Evolutionary conservation across 2,888 invertebrate genomes (phyloP).

Genomic region (Apamea sordens): DNA sequence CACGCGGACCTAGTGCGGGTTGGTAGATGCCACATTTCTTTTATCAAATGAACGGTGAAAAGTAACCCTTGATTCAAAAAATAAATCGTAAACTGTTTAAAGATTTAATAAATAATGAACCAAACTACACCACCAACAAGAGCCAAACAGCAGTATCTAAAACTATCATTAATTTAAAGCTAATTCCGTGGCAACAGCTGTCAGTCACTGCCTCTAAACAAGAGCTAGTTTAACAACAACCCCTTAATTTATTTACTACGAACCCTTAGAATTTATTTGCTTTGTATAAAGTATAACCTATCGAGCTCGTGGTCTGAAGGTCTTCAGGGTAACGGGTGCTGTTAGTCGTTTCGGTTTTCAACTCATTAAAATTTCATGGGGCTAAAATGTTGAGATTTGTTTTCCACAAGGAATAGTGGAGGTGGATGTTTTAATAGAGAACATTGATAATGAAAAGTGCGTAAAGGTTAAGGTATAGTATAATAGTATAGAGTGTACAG

Average conservation of each 20-base stretch:
- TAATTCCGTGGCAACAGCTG: slow-evolving; percentile 14
- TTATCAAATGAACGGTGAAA: neutral
- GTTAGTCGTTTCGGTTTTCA: slow-evolving; percentile 32
- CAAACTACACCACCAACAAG: neutral
- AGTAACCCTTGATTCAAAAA: neutral
- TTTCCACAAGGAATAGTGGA: neutral
- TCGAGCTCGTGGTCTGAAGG: slow-evolving; percentile 38
- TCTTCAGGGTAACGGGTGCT: slow-evolving; percentile 36
- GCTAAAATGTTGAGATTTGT: slow-evolving; percentile 4
- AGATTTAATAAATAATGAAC: neutral
- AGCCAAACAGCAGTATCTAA: neutral
- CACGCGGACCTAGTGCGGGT: too few relatives aligned
- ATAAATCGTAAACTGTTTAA: neutral
- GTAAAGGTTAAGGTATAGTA: neutral
- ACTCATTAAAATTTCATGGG: slow-evolving; percentile 36
- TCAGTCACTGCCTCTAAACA: slow-evolving; percentile 34
- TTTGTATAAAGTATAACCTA: slow-evolving; percentile 43
- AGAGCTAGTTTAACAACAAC: neutral
- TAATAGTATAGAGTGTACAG: neutral
- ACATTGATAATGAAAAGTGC: neutral
- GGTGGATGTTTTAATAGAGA: neutral
- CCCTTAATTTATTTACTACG: slow-evolving; percentile 47
- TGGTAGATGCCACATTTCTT: too few relatives aligned
- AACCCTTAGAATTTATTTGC: slow-evolving; percentile 38
- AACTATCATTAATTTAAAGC: neutral